Conservation (phyloP, 1,140 invertebrate genomes). For the Marisa cornuarietis region DNA sequence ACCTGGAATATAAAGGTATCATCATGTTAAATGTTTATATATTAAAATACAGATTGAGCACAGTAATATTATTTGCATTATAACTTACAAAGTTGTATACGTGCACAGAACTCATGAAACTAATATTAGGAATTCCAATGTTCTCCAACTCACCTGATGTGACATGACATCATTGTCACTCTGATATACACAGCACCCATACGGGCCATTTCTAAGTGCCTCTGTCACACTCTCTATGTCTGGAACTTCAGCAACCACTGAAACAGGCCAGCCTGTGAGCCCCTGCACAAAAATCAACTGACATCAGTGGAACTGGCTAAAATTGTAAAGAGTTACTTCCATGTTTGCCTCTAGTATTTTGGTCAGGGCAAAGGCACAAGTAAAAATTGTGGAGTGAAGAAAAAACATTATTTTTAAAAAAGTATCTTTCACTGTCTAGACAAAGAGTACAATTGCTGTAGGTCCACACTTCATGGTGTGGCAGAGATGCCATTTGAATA, state of each 20-base stretch:
- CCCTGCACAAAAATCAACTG: conserved; percentile 40
- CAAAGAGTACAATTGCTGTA: background rate
- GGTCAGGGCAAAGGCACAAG: too few relatives aligned
- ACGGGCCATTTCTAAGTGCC: conserved; percentile 58
- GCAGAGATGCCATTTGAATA: background rate
- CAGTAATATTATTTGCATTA: too few relatives aligned
- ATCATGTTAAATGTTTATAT: too few relatives aligned
- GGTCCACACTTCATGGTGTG: background rate
- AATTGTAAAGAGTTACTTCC: background rate
- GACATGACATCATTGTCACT: conserved; percentile 68
- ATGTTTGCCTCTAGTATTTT: too few relatives aligned
- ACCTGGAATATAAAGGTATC: conserved; percentile 48
- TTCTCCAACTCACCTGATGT: conserved; percentile 55
- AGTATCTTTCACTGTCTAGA: background rate
- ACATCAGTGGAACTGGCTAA: background rate
- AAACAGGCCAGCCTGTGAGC: conserved; percentile 58
- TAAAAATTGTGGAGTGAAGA: background rate
- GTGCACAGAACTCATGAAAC: too few relatives aligned
- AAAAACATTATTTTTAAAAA: background rate
- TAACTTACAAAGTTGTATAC: too few relatives aligned
- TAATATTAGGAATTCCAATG: too few relatives aligned
- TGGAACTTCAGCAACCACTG: conserved; percentile 54
- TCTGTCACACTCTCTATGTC: conserved; percentile 64
- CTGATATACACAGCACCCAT: conserved; percentile 68
- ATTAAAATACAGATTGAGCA: too few relatives aligned